Percentiles rank a stretch among this genome's conserved stretches.
Conservation (phyloP, 1,140 invertebrate genomes). For the Ptiloglossa arizonensis region DNA sequence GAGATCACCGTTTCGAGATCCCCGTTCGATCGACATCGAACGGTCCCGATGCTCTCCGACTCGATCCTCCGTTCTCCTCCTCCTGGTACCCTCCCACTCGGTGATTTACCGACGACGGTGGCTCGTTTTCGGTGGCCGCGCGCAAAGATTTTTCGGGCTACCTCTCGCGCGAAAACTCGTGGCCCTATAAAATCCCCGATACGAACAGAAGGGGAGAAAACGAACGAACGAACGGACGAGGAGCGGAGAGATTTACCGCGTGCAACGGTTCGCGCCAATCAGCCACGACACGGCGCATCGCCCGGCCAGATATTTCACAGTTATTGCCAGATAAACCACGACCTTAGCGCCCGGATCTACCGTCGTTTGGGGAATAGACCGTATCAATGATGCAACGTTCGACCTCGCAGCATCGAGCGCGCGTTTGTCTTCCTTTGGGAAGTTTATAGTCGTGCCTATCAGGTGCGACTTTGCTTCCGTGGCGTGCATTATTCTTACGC, state of each 20-base stretch:
- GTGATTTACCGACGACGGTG: no score
- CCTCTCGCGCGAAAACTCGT: not conserved
- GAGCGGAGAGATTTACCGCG: slow-evolving; percentile 70
- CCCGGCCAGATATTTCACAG: slow-evolving; percentile 76
- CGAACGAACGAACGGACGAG: slow-evolving; percentile 10
- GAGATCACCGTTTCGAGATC: not conserved
- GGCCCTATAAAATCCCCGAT: not conserved
- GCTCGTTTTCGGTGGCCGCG: no score
- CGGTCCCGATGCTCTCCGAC: slow-evolving; percentile 44
- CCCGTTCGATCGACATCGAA: slow-evolving; percentile 15
- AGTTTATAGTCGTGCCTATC: slow-evolving; percentile 76
- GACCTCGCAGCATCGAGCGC: slow-evolving; percentile 71
- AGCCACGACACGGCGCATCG: slow-evolving; percentile 68
- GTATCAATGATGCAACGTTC: slow-evolving; percentile 80
- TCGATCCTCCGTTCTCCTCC: slow-evolving; percentile 73
- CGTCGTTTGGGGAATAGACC: slow-evolving; percentile 78
- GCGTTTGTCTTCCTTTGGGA: slow-evolving; percentile 79
- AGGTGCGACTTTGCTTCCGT: slow-evolving; percentile 48
- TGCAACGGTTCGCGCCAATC: slow-evolving; percentile 73
- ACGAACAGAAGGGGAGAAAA: not conserved
- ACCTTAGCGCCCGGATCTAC: slow-evolving; percentile 76
- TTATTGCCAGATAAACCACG: slow-evolving; percentile 80
- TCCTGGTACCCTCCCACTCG: no score
- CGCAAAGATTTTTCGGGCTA: no score
- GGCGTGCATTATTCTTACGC: slow-evolving; percentile 45